Evolutionary conservation across 2,888 invertebrate genomes (phyloP).

Genomic region (Myopa testacea): DNA sequence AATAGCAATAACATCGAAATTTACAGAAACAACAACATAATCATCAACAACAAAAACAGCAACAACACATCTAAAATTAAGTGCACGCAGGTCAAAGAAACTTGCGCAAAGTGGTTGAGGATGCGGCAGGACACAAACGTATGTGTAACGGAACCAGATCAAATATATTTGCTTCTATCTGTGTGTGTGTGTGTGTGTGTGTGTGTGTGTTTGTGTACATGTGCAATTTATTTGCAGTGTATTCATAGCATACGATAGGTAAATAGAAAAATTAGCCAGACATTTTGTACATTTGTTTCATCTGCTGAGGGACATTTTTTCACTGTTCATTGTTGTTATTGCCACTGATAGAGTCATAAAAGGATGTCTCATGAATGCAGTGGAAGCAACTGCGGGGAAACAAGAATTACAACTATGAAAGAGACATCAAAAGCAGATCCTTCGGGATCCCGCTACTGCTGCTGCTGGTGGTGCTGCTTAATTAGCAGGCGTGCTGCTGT

Average conservation of each 20-base stretch:
- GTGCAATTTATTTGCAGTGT: not conserved
- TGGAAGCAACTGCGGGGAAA: not conserved
- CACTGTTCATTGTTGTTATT: not conserved
- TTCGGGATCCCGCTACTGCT: not conserved
- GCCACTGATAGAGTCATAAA: not conserved
- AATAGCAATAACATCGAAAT: not conserved
- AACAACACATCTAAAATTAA: not conserved
- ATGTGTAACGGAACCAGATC: not conserved
- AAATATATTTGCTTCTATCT: not conserved
- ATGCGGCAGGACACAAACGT: not conserved
- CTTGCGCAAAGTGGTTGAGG: not conserved
- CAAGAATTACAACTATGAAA: not conserved
- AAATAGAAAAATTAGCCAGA: not conserved
- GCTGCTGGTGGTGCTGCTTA: not conserved
- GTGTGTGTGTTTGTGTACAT: not conserved
- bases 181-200: not conserved
- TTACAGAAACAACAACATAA: not conserved
- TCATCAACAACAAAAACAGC: not conserved
- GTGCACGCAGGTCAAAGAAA: not conserved
- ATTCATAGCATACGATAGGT: not conserved
- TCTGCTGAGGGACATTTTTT: too few species aligned
- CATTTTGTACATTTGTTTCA: not conserved
- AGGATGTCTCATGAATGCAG: not conserved
- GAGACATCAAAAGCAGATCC: constrained; percentile 13
- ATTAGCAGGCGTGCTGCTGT: not conserved